Evolutionary conservation across 2,113 vertebrate species (phyloP).

Genomic region (Talpa occidentalis): DNA sequence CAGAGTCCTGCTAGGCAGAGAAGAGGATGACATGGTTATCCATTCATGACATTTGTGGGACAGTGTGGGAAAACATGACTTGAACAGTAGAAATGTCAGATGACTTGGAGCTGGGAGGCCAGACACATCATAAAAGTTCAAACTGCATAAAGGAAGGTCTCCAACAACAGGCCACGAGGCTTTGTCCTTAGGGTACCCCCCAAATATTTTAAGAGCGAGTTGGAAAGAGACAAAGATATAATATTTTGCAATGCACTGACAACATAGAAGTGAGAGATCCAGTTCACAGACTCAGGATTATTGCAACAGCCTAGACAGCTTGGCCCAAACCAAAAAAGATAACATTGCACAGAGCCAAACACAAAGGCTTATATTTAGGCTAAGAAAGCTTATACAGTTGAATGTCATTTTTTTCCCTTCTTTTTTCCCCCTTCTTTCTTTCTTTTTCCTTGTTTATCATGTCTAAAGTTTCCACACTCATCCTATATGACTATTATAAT

Average conservation of each 20-base stretch:
- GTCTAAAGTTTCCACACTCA: slow-evolving; percentile 4
- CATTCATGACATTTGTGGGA: background rate
- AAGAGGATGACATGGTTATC: background rate
- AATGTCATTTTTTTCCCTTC: background rate
- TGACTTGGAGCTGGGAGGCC: background rate
- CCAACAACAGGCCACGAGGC: background rate
- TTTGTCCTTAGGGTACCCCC: background rate
- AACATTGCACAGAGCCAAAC: slow-evolving; percentile 47
- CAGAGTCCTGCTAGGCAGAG: background rate
- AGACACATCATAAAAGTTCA: background rate
- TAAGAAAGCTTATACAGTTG: background rate
- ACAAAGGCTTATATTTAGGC: slow-evolving; percentile 54
- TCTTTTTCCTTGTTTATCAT: background rate
- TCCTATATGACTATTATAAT: background rate
- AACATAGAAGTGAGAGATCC: background rate
- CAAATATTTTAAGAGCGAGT: slow-evolving; percentile 13
- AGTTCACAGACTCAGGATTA: slow-evolving; percentile 19
- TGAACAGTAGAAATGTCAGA: background rate
- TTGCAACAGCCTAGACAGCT: slow-evolving; percentile 54
- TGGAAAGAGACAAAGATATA: slow-evolving; percentile 44
- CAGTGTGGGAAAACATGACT: background rate
- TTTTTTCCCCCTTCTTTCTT: background rate
- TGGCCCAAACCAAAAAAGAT: slow-evolving; percentile 56
- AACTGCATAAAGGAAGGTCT: background rate
- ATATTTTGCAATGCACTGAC: background rate